phyloP scores from a whole-genome alignment of 92 coral and sea anemone genomes.

The Anthopleura xanthogrammica region DNA sequence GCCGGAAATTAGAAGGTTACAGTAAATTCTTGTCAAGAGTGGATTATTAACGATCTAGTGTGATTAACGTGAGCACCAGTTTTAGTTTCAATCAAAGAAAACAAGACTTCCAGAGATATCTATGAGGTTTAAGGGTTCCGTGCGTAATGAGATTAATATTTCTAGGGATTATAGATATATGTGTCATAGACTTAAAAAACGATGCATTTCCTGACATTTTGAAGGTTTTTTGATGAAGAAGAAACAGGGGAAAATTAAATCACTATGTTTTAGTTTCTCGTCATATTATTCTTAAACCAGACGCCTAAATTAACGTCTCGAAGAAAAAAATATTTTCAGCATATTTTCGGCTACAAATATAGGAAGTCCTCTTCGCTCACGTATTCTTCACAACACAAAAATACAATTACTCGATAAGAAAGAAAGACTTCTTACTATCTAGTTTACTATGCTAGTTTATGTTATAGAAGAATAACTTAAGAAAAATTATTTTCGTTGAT shows the following conservation, averaged over 20 bases:
- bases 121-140: not conserved
- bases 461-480: too few relatives aligned
- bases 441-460: too few relatives aligned
- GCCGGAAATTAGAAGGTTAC: constrained; percentile 10
- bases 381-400: too few relatives aligned
- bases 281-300: too few relatives aligned
- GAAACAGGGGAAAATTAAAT: too few relatives aligned
- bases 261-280: not conserved
- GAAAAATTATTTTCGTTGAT: too few relatives aligned
- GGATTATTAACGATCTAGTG: not conserved
- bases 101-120: not conserved
- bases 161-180: not conserved
- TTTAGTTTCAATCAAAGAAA: not conserved
- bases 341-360: not conserved
- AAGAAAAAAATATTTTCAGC: not conserved
- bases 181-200: not conserved
- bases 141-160: not conserved
- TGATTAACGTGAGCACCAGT: not conserved
- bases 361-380: not conserved
- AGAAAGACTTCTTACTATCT: too few relatives aligned
- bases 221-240: not conserved
- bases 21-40: constrained; percentile 11
- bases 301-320: too few relatives aligned
- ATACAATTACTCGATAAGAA: too few relatives aligned
- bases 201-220: not conserved